phyloP scores from a whole-genome alignment of 2,888 invertebrate genomes.

The Pammene fasciana region DNA sequence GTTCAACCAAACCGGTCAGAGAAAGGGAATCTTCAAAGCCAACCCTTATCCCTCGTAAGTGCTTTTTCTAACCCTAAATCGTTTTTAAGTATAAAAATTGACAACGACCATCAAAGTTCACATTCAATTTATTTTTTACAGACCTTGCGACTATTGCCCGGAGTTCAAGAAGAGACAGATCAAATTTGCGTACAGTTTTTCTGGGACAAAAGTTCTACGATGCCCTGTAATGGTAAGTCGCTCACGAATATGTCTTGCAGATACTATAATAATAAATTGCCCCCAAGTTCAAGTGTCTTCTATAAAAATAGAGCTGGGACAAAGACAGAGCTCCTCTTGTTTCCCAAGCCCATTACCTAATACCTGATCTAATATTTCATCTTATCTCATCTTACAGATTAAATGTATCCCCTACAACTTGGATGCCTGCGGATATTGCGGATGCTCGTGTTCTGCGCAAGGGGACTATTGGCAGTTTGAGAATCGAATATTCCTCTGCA shows the following conservation, averaged over 20 bases:
- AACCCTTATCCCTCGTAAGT: constrained; percentile 69
- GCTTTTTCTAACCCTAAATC: background rate
- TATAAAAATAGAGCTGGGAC: too few species aligned
- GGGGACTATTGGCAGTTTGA: constrained; percentile 85
- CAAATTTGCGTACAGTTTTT: constrained; percentile 73
- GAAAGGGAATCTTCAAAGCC: constrained; percentile 64
- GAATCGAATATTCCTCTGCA: constrained; percentile 73
- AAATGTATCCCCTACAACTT: constrained; percentile 80
- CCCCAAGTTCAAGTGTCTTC: too few species aligned
- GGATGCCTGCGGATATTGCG: constrained; percentile 73
- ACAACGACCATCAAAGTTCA: background rate
- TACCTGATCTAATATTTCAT: background rate
- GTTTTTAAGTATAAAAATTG: background rate
- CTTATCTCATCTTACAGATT: constrained; percentile 58
- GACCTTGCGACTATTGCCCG: constrained; percentile 74
- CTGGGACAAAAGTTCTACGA: constrained; percentile 66
- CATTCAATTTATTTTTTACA: constrained; percentile 48
- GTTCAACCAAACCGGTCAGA: constrained; percentile 71
- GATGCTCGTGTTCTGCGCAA: constrained; percentile 73
- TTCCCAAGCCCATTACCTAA: too few species aligned
- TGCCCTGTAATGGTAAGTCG: constrained; percentile 70
- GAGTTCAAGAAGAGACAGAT: constrained; percentile 65
- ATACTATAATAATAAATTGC: too few species aligned
- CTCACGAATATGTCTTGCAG: background rate
- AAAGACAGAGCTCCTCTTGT: too few species aligned